Base-by-base conservation (phyloP, 2,797 vertebrate genomes). In the Eulemur rubriventer region DNA sequence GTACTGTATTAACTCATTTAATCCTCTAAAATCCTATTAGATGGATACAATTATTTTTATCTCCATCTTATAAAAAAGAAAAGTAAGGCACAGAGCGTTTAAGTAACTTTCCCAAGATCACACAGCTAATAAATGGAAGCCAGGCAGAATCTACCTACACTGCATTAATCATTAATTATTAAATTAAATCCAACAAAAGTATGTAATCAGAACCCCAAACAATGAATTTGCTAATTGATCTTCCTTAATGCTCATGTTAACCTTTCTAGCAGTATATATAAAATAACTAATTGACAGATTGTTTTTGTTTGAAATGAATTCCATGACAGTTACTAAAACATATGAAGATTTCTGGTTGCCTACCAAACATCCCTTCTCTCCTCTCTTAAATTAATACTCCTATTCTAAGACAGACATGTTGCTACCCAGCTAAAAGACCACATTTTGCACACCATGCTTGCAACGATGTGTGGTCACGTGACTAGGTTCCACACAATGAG, bases 301-400 rank as follows among this genome's bases (percentile, higher is more conserved):
- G 17, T 17, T 95, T 97, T 94, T 55, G 57, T 95, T 88, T 89
- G 79, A 92, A 93, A 38, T 83, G 61, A 91, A 93, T 82, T 93
- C 63, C 86, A 86, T 26, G 26, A 67, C 11, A 35, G 35, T 92
- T 73, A 84, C 80, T 94, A 65, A 96, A 84, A 55, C n/a, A 38
- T 55, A 26, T 82, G 43, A 86, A 75, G 75, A 91, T 22, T 52
- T 17, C 41, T 88, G 22, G 48, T 67, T 90, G 73, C 78, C 69
- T 61, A 50, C 41, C 55, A 91, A 83, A 94, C 89, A 63, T 17
- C 59, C 79, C 4, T 70, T 89, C n/a, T 79, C 28, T 24, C 6
- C 38, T 52, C 61, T 93, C 63, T 89, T n/a, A 65, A 14, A 48
- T n/a, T 70, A 80, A 59, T 16, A 48, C 55, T 83, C 35, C 33